phyloP scores from a whole-genome alignment of 1,140 invertebrate genomes.

The Euura saliciscinereae region DNA sequence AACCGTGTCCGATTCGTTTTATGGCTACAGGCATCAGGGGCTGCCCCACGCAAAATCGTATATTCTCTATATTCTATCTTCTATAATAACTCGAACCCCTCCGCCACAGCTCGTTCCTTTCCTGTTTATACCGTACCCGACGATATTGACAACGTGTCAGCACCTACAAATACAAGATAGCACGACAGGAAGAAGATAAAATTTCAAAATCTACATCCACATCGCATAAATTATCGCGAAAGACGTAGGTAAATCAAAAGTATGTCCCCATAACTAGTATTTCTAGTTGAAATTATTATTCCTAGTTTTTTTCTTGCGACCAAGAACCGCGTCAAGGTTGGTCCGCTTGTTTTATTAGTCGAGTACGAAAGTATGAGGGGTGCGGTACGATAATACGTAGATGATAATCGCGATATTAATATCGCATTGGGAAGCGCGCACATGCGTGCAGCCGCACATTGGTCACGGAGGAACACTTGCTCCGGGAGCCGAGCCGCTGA shows the following conservation, averaged over 20 bases:
- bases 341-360: neutral
- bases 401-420: constrained; percentile 63
- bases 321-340: neutral
- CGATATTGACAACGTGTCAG: neutral
- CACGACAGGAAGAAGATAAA: neutral
- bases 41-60: neutral
- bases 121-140: neutral
- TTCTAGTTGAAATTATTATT: too few relatives aligned
- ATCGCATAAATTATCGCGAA: neutral
- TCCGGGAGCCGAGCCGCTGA: constrained; percentile 45
- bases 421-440: constrained; percentile 61
- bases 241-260: neutral
- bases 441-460: constrained; percentile 59
- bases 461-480: constrained; percentile 59
- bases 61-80: constrained; percentile 1
- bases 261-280: too few relatives aligned
- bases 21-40: constrained; percentile 26
- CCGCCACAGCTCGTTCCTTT: neutral
- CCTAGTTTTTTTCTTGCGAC: neutral
- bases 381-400: constrained; percentile 55
- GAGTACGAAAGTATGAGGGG: neutral
- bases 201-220: too few relatives aligned
- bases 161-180: neutral
- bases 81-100: neutral
- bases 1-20: constrained; percentile 56